Evolutionary conservation across 2,888 invertebrate species (phyloP).

Genomic region (Pandemis corylana): DNA sequence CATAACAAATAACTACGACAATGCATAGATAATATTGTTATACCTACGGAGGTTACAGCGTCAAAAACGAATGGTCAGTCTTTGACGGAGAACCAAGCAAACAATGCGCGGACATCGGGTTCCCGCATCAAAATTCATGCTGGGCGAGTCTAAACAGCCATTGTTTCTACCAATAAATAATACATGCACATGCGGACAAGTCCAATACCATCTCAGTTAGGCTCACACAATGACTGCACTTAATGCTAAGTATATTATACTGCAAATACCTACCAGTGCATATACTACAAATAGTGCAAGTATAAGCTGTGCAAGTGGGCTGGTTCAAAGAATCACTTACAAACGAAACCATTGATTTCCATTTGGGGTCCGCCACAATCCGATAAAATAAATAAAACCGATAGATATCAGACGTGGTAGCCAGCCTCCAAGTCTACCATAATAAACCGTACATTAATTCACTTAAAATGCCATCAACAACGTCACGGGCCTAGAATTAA

Average conservation of each 20-base stretch:
- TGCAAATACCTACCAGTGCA: too few species aligned
- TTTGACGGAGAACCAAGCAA: conserved; percentile 43
- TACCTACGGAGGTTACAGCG: conserved; percentile 16
- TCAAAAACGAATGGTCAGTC: conserved; percentile 45
- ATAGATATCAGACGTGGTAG: too few species aligned
- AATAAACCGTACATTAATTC: neutral
- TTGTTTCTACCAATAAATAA: conserved; percentile 66
- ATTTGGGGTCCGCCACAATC: too few species aligned
- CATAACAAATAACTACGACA: conserved; percentile 1
- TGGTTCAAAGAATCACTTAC: neutral
- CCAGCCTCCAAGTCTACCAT: too few species aligned
- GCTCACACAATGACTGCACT: conserved; percentile 46
- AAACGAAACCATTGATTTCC: too few species aligned
- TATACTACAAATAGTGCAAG: too few species aligned
- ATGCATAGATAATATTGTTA: neutral
- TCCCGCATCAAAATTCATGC: conserved; percentile 67
- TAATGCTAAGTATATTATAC: neutral
- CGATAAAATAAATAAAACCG: too few species aligned
- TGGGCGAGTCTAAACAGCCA: conserved; percentile 67
- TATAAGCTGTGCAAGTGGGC: neutral
- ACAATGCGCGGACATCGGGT: conserved; percentile 53
- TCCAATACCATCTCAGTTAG: conserved; percentile 47
- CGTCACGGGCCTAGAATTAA: neutral
- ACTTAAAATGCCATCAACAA: neutral
- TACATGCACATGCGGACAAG: conserved; percentile 49